Evolutionary conservation across 2,888 invertebrate genomes (phyloP).

Genomic region (Zeuzera pyrina): DNA sequence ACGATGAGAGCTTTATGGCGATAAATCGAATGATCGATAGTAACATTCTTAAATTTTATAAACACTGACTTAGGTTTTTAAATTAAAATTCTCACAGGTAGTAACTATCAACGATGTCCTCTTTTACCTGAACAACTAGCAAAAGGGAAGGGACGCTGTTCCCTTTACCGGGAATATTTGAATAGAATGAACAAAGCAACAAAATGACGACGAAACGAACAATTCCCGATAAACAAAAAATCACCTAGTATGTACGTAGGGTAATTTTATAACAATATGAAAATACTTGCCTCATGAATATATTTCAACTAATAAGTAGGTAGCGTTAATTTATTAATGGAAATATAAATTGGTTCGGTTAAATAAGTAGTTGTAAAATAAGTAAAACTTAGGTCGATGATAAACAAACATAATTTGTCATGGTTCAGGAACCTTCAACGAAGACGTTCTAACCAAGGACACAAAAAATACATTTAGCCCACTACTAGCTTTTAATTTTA

Average conservation of each 20-base stretch:
- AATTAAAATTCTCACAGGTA: constrained; percentile 50
- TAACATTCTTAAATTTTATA: constrained; percentile 4
- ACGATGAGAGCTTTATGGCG: not conserved
- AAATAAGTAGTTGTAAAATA: too few species aligned
- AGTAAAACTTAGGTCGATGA: too few species aligned
- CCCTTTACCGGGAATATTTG: constrained; percentile 52
- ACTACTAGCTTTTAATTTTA: constrained; percentile 26
- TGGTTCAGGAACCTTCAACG: constrained; percentile 40
- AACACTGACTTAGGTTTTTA: constrained; percentile 27
- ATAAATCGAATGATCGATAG: not conserved
- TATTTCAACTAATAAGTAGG: too few species aligned
- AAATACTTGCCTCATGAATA: too few species aligned
- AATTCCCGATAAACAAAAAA: too few species aligned
- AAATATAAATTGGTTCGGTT: too few species aligned
- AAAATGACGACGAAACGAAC: too few species aligned
- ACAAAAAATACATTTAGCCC: constrained; percentile 22
- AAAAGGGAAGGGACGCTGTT: constrained; percentile 47
- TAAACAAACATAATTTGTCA: too few species aligned
- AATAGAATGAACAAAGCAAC: constrained; percentile 46
- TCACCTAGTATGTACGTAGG: too few species aligned
- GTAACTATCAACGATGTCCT: constrained; percentile 30
- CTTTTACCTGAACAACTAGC: constrained; percentile 53
- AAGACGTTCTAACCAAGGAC: constrained; percentile 48
- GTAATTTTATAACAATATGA: too few species aligned
- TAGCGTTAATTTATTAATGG: too few species aligned